phyloP scores from a whole-genome alignment of 2,113 vertebrate species.

The Tenebrosternarchus preto region DNA sequence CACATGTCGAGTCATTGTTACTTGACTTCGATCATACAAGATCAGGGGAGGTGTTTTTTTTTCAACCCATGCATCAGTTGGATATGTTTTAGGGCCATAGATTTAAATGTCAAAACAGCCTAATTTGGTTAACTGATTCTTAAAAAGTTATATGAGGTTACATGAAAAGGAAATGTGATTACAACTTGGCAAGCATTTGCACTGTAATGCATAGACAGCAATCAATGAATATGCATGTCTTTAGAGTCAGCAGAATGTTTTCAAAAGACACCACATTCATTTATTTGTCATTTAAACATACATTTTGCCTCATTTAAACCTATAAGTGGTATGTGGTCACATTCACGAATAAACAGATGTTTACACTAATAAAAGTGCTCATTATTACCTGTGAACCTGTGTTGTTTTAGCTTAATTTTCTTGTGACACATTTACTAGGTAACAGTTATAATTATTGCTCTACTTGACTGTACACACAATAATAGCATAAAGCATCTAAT shows the following conservation, averaged over 20 bases:
- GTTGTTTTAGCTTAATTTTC: too few species aligned
- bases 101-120: conserved; percentile 50
- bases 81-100: conserved; percentile 8
- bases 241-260: not conserved
- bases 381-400: too few species aligned
- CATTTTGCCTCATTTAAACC: not conserved
- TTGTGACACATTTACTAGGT: too few species aligned
- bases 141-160: not conserved
- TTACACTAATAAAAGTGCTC: too few species aligned
- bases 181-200: not conserved
- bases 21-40: conserved; percentile 67
- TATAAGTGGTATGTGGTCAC: too few species aligned
- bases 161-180: conserved; percentile 9
- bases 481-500: too few species aligned
- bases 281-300: not conserved
- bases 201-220: conserved; percentile 2
- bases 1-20: conserved; percentile 79
- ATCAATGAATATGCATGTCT: conserved; percentile 46
- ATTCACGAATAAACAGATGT: too few species aligned
- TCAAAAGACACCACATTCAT: conserved; percentile 6
- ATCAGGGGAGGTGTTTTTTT: not conserved
- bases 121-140: not conserved
- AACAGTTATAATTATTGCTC: too few species aligned
- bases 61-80: not conserved
- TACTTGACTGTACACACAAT: too few species aligned